These are phyloP conservation scores for Vulpes lagopus DNA, from an alignment of 2,113 vertebrate genomes.

Conservation along the genomic window DNA sequence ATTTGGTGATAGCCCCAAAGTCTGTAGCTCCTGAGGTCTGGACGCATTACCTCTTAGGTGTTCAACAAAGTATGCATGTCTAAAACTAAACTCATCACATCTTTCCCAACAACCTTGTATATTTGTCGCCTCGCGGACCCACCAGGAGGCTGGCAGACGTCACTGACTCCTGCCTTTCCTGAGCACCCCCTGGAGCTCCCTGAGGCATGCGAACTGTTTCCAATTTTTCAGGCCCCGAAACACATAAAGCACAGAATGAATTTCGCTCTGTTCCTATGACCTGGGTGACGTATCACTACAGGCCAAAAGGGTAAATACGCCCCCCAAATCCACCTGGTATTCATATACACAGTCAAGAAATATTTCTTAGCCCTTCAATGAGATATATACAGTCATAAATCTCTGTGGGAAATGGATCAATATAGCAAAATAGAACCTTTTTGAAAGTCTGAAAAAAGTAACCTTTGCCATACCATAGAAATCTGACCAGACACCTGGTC, in stretches of 20 bases:
- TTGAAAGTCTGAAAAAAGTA: not conserved
- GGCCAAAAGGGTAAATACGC: not conserved
- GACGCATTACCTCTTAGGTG: not conserved
- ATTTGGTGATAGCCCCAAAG: constrained; percentile 14
- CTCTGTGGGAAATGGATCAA: not conserved
- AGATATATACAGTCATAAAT: constrained; percentile 18
- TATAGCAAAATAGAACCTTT: not conserved
- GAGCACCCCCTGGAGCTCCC: not conserved
- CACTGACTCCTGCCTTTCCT: not conserved
- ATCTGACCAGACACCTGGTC: not conserved
- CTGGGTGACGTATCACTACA: not conserved
- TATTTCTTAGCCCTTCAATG: constrained; percentile 35
- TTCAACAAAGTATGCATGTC: not conserved
- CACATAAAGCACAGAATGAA: constrained; percentile 31
- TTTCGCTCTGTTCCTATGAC: not conserved
- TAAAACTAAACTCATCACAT: constrained; percentile 39
- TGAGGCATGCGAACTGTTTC: not conserved
- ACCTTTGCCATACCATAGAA: not conserved
- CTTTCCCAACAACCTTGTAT: not conserved
- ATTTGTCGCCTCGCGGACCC: not conserved
- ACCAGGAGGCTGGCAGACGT: not conserved
- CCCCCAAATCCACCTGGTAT: not conserved
- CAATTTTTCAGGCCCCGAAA: constrained; percentile 38
- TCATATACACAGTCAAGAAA: not conserved
- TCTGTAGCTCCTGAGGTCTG: not conserved